Percentiles rank a stretch among this genome's conserved stretches.
These are phyloP conservation scores for Drosophila rubida DNA, from an alignment of 2,888 invertebrate genomes.

Conservation along the genomic window DNA sequence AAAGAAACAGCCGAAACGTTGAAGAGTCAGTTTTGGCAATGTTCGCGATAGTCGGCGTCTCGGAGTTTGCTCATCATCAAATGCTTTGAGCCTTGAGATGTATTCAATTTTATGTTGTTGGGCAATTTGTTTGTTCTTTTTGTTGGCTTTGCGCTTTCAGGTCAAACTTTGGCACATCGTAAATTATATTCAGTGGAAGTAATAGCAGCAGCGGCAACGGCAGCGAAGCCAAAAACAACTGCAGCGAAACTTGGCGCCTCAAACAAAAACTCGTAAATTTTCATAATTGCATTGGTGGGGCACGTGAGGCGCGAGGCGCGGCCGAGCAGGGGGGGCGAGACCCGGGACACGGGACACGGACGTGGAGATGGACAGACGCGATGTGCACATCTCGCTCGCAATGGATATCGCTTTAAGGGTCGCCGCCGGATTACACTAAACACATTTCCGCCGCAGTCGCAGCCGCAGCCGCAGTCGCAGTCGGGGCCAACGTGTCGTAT, in stretches of 20 bases:
- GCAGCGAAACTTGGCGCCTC: slow-evolving; percentile 57
- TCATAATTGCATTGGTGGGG: slow-evolving; percentile 74
- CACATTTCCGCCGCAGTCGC: slow-evolving; percentile 67
- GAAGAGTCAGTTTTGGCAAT: slow-evolving; percentile 1
- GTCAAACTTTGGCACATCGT: slow-evolving; percentile 70
- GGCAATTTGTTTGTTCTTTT: slow-evolving; percentile 39
- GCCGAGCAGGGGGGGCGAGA: background rate
- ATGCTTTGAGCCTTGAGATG: slow-evolving; percentile 22
- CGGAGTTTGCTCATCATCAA: slow-evolving; percentile 4
- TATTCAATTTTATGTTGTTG: slow-evolving; percentile 38
- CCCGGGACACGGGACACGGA: no score
- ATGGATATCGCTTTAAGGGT: slow-evolving; percentile 63
- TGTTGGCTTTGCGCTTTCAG: slow-evolving; percentile 32
- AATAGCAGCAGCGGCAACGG: slow-evolving; percentile 6
- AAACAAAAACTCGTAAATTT: slow-evolving; percentile 79
- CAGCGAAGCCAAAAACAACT: slow-evolving; percentile 26
- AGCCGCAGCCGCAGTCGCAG: background rate
- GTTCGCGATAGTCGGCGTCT: slow-evolving; percentile 1
- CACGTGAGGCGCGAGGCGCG: slow-evolving; percentile 6
- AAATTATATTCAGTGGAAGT: slow-evolving; percentile 62
- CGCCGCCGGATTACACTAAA: slow-evolving; percentile 72
- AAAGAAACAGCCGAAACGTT: background rate
- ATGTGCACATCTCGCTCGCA: slow-evolving; percentile 27
- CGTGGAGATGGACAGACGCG: background rate
- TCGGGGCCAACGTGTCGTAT: slow-evolving; percentile 71